Conservation (phyloP, 2,113 vertebrate species). For the Lepisosteus osseus region DNA sequence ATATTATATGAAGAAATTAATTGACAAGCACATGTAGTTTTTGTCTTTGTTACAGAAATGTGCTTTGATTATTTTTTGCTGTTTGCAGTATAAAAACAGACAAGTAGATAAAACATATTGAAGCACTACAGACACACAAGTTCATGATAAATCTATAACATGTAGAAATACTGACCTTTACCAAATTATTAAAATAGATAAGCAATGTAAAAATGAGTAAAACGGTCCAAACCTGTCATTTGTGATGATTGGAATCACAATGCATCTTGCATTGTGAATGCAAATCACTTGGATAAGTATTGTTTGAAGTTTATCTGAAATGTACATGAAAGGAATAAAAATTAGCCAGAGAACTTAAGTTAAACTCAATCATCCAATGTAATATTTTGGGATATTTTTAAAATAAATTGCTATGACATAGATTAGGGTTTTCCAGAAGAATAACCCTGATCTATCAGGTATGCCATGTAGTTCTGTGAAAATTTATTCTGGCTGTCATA, state of each 20-base stretch:
- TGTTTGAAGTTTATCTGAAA: neutral
- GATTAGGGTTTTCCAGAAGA: neutral
- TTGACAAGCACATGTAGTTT: too few species aligned
- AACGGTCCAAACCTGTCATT: neutral
- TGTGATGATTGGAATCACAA: neutral
- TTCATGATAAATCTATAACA: too few species aligned
- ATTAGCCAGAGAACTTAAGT: neutral
- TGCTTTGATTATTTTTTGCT: too few species aligned
- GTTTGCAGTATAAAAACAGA: too few species aligned
- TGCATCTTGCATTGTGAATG: neutral
- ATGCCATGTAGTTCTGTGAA: neutral
- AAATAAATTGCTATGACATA: neutral
- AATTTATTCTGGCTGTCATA: neutral
- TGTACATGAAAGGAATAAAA: neutral
- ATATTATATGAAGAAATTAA: too few species aligned
- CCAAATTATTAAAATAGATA: too few species aligned
- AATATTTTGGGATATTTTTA: neutral
- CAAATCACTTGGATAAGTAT: neutral
- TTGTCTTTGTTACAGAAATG: too few species aligned
- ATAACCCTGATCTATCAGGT: neutral
- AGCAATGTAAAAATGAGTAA: too few species aligned
- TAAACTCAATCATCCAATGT: neutral
- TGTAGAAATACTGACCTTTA: too few species aligned
- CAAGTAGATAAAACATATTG: too few species aligned
- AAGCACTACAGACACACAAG: too few species aligned